phyloP scores from a whole-genome alignment of 2,113 vertebrate species.

The Eulemur macaco region DNA sequence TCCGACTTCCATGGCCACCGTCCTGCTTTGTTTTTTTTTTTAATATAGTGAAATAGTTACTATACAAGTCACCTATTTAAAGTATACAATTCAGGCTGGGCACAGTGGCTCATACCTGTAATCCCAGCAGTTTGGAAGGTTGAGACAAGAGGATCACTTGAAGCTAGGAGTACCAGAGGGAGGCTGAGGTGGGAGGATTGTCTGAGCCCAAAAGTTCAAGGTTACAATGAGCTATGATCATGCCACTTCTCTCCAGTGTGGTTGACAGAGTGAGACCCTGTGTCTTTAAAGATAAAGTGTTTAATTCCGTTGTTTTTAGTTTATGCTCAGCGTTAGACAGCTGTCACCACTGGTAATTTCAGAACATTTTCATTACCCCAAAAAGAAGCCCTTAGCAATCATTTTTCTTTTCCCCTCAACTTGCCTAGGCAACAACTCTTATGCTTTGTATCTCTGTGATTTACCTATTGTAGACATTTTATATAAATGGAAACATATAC shows the following conservation, averaged over 20 bases:
- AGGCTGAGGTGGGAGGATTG: no score
- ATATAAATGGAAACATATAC: not conserved
- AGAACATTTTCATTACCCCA: not conserved
- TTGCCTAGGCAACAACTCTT: not conserved
- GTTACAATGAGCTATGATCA: no score
- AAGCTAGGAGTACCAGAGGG: no score
- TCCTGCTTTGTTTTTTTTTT: not conserved
- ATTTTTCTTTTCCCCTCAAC: not conserved
- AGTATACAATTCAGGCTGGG: not conserved
- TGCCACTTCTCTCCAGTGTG: no score
- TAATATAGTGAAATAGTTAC: not conserved
- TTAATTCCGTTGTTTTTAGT: not conserved
- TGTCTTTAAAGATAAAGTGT: not conserved
- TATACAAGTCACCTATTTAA: not conserved
- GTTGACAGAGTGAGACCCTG: no score
- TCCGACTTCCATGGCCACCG: no score
- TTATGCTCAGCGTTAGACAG: not conserved
- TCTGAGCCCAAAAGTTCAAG: no score
- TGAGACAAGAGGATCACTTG: no score
- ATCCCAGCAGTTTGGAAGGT: no score
- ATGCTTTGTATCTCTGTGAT: not conserved
- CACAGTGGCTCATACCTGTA: no score
- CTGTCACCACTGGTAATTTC: not conserved
- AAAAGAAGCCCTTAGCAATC: not conserved
- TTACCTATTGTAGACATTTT: not conserved